A percentile compares a stretch with the other conserved stretches of the same genome.
Conservation (phyloP, 2,797 vertebrate species). For the Argyrosomus regius region DNA sequence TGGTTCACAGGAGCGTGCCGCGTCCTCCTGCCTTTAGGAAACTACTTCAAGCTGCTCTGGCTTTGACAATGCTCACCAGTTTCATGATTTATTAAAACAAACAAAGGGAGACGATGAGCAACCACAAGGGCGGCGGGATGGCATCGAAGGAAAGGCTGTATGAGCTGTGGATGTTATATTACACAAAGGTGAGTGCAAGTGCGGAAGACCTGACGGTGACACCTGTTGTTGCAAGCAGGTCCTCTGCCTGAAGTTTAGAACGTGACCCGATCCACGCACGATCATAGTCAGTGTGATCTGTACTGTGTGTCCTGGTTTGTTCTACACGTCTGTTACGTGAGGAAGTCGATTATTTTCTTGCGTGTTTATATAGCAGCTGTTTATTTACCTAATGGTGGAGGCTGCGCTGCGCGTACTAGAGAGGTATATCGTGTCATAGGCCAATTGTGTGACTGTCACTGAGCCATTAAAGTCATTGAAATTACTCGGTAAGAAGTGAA, state of each 20-base stretch:
- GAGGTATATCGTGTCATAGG: background rate
- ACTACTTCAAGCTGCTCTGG: conserved; percentile 60
- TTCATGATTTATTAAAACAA: conserved; percentile 56
- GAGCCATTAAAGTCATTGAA: background rate
- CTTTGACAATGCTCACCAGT: conserved; percentile 39
- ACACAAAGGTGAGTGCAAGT: conserved; percentile 91
- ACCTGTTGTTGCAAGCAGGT: conserved; percentile 82
- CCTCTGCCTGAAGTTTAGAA: conserved; percentile 46
- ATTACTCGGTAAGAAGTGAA: background rate
- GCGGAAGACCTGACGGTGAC: conserved; percentile 77
- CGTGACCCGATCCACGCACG: background rate
- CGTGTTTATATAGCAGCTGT: conserved; percentile 23
- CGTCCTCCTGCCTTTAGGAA: conserved; percentile 66
- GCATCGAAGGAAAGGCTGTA: conserved; percentile 92
- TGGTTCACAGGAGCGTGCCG: conserved; percentile 70
- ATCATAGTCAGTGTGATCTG: background rate
- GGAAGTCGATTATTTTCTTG: conserved; percentile 50
- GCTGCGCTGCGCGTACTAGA: background rate
- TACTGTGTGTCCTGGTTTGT: background rate
- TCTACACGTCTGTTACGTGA: conserved; percentile 11
- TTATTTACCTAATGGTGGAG: conserved; percentile 45
- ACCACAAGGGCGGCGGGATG: conserved; percentile 84
- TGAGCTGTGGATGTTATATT: conserved; percentile 96
- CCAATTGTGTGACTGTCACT: background rate
- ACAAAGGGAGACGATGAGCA: conserved; percentile 53